A percentile compares a stretch with the other conserved stretches of the same genome.
Evolutionary conservation across 2,113 vertebrate species (phyloP).

Genomic region (Triplophysa siluroides): DNA sequence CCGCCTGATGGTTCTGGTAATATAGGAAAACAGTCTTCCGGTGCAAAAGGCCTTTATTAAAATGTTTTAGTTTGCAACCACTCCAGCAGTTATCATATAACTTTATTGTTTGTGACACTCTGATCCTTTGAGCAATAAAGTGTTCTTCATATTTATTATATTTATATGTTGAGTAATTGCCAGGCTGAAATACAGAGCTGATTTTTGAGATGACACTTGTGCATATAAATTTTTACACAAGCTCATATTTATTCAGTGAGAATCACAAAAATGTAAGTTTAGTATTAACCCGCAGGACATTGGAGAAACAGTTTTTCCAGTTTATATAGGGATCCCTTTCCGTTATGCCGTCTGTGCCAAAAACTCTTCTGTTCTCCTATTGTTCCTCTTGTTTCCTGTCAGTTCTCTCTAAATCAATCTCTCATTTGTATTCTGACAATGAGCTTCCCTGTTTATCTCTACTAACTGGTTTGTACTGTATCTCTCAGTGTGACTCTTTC

Average conservation of each 20-base stretch:
- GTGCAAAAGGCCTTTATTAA: too few species aligned
- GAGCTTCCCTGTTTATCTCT: background rate
- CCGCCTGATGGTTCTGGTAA: too few species aligned
- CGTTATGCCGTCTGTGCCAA: slow-evolving; percentile 19
- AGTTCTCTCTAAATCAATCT: slow-evolving; percentile 20
- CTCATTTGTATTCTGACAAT: background rate
- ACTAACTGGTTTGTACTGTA: background rate
- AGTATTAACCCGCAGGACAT: background rate
- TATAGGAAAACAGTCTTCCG: too few species aligned
- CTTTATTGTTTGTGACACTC: too few species aligned
- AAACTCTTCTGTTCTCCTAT: slow-evolving; percentile 37
- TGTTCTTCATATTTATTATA: too few species aligned
- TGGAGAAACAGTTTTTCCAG: background rate
- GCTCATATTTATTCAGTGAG: background rate
- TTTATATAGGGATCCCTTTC: slow-evolving; percentile 48
- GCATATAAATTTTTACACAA: too few species aligned
- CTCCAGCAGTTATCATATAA: too few species aligned
- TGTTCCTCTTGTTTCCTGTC: slow-evolving; percentile 51
- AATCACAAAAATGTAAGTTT: background rate
- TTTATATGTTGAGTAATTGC: too few species aligned
- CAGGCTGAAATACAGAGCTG: too few species aligned
- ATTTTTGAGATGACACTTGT: too few species aligned
- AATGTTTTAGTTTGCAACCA: too few species aligned
- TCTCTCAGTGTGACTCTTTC: slow-evolving; percentile 22
- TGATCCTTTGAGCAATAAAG: too few species aligned